Base-by-base conservation (phyloP, 2,888 invertebrate genomes). In the Heteromurus nitidus region DNA sequence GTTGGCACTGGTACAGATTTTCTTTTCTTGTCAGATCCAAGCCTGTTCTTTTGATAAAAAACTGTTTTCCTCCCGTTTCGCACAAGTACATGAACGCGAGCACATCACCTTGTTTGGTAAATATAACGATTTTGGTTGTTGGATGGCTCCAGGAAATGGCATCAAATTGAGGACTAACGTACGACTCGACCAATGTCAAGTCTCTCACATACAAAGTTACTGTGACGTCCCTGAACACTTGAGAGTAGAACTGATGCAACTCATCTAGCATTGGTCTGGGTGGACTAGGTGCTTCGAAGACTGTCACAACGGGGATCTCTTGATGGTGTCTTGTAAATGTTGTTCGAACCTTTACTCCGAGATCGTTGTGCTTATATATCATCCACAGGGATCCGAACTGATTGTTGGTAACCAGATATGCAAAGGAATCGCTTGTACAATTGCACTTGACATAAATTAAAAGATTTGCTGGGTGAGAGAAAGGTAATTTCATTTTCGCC, bases 141-240 rank as follows among this genome's bases (percentile, higher is more conserved):
- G 55, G 55, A 1, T 24, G 55, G 7, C 24, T 55, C 9, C 22
- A 26, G 1, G 24, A 1, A 55, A 26, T 9, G 2, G 26, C 5
- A 26, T 55, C 55, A 26, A 55, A 24, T 1, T 55, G 22, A 2
- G 26, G 24, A 26, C 9, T 2, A 13, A 5, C 1, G 20, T 7
- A 1, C 13, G 1, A 7, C 20, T 24, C 13, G 1, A 55, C 26
- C 2, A 55, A 9, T 5, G 22, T 13, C 26, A 55, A 1, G 16
- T 55, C 55, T 26, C 55, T 24, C 24, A 55, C 26, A 26, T 55
- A 55, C 55, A 55, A n/a, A 20, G 24, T 55, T 11, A 55, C 55
- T 1, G 55, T 55, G 2, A 55, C 5, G n/a, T 55, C 55, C 3
- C 55, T 24, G 26, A 5, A 26, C 3, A 55, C 24, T 1, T 2